Percentiles rank a stretch among this genome's conserved stretches.
These are phyloP conservation scores for Mesoclemmys tuberculata DNA, from an alignment of 2,113 vertebrate species.

Conservation along the genomic window DNA sequence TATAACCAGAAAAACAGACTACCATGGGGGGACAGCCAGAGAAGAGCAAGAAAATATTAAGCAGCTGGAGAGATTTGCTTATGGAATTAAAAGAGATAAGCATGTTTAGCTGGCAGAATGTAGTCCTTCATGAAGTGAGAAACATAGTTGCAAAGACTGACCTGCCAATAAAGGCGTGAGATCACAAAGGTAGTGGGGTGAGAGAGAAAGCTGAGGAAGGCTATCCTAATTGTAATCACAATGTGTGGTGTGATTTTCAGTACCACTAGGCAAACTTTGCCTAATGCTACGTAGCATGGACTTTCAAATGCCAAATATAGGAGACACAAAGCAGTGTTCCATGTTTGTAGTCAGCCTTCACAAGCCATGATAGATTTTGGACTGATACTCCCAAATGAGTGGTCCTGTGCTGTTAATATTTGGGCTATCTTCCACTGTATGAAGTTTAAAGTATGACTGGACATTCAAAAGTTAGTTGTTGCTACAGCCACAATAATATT, in stretches of 20 bases:
- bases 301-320: background rate
- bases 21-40: background rate
- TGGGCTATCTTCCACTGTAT: background rate
- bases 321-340: slow-evolving; percentile 13
- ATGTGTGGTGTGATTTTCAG: background rate
- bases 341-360: slow-evolving; percentile 28
- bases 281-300: background rate
- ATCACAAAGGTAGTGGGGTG: background rate
- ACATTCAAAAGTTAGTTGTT: slow-evolving; percentile 32
- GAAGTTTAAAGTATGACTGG: slow-evolving; percentile 25
- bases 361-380: slow-evolving; percentile 44
- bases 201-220: background rate
- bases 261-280: background rate
- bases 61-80: background rate
- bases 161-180: background rate
- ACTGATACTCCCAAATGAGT: background rate
- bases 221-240: background rate
- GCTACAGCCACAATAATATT: background rate
- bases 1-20: background rate
- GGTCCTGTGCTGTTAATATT: slow-evolving; percentile 31
- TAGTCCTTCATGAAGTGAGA: background rate
- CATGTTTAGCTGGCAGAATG: background rate
- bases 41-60: background rate
- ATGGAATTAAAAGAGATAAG: background rate
- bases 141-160: background rate